These are phyloP conservation scores for Barypeithes pellucidus DNA, from an alignment of 2,888 invertebrate genomes.

Conservation along the genomic window DNA sequence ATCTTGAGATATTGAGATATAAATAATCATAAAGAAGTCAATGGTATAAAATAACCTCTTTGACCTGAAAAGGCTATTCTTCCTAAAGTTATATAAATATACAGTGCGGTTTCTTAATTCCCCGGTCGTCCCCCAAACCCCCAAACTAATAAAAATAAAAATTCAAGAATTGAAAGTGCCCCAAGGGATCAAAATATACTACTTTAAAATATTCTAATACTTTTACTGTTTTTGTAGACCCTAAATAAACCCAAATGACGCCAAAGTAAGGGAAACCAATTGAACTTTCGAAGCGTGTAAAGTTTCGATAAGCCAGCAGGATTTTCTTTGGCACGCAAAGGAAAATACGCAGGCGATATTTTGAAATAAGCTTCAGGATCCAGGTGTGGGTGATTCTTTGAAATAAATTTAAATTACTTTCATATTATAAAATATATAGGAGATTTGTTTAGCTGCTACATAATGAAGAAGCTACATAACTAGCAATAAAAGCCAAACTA, in stretches of 20 bases:
- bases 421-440: too few species aligned
- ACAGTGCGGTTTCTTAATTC: too few species aligned
- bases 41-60: too few species aligned
- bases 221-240: conserved; percentile 32
- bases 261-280: conserved; percentile 44
- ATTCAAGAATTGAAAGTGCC: not conserved
- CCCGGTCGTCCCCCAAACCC: too few species aligned
- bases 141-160: conserved; percentile 3
- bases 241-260: conserved; percentile 37
- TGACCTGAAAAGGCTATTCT: too few species aligned
- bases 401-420: not conserved
- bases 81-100: too few species aligned
- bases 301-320: conserved; percentile 45
- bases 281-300: conserved; percentile 47
- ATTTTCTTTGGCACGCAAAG: conserved; percentile 38
- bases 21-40: too few species aligned
- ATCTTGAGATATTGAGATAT: too few species aligned
- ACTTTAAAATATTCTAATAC: conserved; percentile 21
- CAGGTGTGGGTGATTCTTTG: conserved; percentile 14
- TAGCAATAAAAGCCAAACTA: too few species aligned
- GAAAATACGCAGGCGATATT: conserved; percentile 34
- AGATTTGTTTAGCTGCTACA: too few species aligned
- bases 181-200: not conserved
- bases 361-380: not conserved
- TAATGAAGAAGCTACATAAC: too few species aligned